phyloP scores from a whole-genome alignment of 2,797 vertebrate genomes.

The Epinephelus awoara region DNA sequence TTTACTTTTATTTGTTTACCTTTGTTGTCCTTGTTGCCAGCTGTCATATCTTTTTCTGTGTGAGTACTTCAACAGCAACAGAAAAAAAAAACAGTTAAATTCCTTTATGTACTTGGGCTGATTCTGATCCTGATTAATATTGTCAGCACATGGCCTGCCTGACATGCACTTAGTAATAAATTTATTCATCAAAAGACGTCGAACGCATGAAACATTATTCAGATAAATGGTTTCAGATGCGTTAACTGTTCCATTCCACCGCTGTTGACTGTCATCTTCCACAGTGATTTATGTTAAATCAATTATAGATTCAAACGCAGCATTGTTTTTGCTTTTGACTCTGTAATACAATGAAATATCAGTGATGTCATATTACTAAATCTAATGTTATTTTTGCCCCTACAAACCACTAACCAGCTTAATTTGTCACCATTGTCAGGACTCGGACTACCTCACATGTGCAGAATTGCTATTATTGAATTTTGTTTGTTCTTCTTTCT shows the following conservation, averaged over 20 bases:
- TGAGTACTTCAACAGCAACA: no score
- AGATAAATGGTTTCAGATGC: slow-evolving; percentile 15
- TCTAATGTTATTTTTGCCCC: slow-evolving; percentile 43
- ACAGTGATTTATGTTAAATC: background rate
- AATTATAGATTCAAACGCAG: background rate
- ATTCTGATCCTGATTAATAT: no score
- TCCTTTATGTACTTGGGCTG: no score
- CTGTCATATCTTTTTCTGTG: no score
- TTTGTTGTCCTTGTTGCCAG: no score
- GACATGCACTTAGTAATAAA: background rate
- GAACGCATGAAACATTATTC: background rate
- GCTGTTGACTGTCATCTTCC: background rate
- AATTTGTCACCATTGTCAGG: slow-evolving; percentile 34
- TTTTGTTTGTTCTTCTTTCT: slow-evolving; percentile 8
- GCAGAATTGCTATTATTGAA: slow-evolving; percentile 30
- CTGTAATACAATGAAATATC: background rate
- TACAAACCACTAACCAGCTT: slow-evolving; percentile 3
- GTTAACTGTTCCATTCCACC: background rate
- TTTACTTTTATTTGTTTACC: no score
- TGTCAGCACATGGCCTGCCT: no score
- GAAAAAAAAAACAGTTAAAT: no score
- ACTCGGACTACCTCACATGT: slow-evolving; percentile 9
- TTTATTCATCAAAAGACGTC: background rate
- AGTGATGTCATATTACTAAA: background rate
- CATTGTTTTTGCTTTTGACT: slow-evolving; percentile 1